Evolutionary conservation across 2,888 invertebrate species (phyloP).

Genomic region (Stenurella melanura): DNA sequence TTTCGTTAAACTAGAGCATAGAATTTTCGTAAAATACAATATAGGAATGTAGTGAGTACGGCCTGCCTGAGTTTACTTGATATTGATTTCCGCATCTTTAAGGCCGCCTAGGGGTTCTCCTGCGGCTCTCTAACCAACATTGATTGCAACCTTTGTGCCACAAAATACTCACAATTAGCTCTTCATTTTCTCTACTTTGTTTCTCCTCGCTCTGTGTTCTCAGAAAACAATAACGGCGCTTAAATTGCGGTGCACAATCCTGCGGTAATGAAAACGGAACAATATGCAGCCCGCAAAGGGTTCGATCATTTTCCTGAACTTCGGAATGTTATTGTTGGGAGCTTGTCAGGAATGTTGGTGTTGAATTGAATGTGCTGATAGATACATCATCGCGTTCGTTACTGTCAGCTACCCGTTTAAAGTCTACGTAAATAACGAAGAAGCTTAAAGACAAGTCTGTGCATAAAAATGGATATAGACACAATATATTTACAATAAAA

Average conservation of each 20-base stretch:
- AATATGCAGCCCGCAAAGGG: background rate
- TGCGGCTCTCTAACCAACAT: constrained; percentile 41
- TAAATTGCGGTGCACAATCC: constrained; percentile 8
- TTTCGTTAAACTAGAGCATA: constrained; percentile 46
- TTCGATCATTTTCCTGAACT: background rate
- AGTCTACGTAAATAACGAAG: no score
- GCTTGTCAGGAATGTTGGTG: background rate
- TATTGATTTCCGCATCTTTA: constrained; percentile 60
- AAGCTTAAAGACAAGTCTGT: no score
- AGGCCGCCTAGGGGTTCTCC: constrained; percentile 49
- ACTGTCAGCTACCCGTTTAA: no score
- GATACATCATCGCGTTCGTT: no score
- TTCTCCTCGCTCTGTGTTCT: background rate
- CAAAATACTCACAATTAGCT: constrained; percentile 32
- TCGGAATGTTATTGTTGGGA: background rate
- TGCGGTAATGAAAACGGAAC: background rate
- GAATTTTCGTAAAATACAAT: constrained; percentile 48
- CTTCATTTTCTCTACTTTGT: constrained; percentile 19
- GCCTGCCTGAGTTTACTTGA: constrained; percentile 48
- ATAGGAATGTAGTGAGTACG: constrained; percentile 51
- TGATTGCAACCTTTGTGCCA: constrained; percentile 46
- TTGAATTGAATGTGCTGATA: no score
- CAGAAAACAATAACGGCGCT: background rate
- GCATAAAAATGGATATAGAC: no score
- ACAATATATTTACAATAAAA: no score